Base-by-base conservation (phyloP, 2,888 invertebrate genomes). In the Heliconius cydno region DNA sequence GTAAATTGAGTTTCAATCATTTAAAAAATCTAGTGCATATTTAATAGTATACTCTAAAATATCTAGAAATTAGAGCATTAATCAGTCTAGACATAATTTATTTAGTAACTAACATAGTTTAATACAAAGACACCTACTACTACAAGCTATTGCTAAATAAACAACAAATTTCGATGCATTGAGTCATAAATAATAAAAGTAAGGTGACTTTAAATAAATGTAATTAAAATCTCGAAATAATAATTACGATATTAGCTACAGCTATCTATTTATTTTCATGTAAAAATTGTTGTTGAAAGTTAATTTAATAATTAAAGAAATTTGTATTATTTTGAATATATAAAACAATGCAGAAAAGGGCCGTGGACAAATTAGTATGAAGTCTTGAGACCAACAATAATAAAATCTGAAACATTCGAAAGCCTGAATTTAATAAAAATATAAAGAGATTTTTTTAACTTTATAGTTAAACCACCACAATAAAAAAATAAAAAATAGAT, bases 71-170 rank as follows among this genome's bases (percentile, higher is more conserved):
- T 78, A 93, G 92, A 92, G 92, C 91, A 90, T 92, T 90, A 90
- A 90, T 94, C 94, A 94, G 94, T 94, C 94, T 94, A 94, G 90
- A 92, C 90, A 90, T 92, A 89, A 87, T 91, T 92, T 93, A 94
- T 92, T 63, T 85, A 85, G 91, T 93, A 87, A 85, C 86, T 87
- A 86, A 85, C 52, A 72, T 73, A 73, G 76, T 76, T 70, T 13
- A 66, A 76, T 84, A 86, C 83, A 85, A 79, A 74, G 78, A 85
- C 86, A 87, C 84, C 79, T 85, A 86, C 85, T 83, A 84, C 87
- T 86, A 87, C 84, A 83, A 84, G 82, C 86, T 87, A 87, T 72
- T 82, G 72, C 78, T 79, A 82, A 81, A 80, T 78, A 82, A 82
- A 80, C 79, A 79, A 81, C 71, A 46, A 75, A 77, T 67, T 81